These are phyloP conservation scores for Ryuthela nishihirai DNA, from an alignment of 2,888 invertebrate genomes.

Conservation along the genomic window DNA sequence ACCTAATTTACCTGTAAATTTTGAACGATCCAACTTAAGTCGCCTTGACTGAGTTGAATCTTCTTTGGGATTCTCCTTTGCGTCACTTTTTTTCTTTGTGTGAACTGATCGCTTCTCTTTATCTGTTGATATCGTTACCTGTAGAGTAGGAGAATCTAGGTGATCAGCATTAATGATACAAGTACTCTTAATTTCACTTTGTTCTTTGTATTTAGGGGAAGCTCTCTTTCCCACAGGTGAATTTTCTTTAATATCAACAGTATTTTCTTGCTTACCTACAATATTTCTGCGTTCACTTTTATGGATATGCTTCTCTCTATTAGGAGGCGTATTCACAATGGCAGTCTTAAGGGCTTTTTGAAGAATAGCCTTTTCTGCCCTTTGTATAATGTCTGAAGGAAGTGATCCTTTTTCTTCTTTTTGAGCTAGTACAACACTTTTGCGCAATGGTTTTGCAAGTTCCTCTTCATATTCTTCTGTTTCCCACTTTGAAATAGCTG, in stretches of 20 bases:
- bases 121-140: conserved; percentile 21
- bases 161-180: conserved; percentile 17
- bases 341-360: conserved; percentile 78
- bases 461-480: conserved; percentile 58
- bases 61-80: neutral
- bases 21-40: conserved; percentile 2
- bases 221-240: conserved; percentile 6
- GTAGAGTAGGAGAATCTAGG: conserved; percentile 11
- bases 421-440: conserved; percentile 42
- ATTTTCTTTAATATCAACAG: conserved; percentile 10
- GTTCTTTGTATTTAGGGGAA: conserved; percentile 13
- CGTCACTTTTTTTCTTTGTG: conserved; percentile 10
- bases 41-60: neutral
- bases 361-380: conserved; percentile 87
- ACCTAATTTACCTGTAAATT: too few species aligned
- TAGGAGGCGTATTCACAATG: conserved; percentile 27
- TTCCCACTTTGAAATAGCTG: conserved; percentile 86
- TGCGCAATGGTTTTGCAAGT: conserved; percentile 5
- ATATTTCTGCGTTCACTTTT: conserved; percentile 4
- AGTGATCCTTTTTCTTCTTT: conserved; percentile 58
- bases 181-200: conserved; percentile 14
- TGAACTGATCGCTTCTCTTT: conserved; percentile 36
- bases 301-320: conserved; percentile 1
- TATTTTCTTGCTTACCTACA: too few species aligned
- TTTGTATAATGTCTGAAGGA: conserved; percentile 80